Evolutionary conservation across 2,888 invertebrate species (phyloP), one percentile per base, ranked within the genome.

Genomic region (Liodrosophila aerea): DNA sequence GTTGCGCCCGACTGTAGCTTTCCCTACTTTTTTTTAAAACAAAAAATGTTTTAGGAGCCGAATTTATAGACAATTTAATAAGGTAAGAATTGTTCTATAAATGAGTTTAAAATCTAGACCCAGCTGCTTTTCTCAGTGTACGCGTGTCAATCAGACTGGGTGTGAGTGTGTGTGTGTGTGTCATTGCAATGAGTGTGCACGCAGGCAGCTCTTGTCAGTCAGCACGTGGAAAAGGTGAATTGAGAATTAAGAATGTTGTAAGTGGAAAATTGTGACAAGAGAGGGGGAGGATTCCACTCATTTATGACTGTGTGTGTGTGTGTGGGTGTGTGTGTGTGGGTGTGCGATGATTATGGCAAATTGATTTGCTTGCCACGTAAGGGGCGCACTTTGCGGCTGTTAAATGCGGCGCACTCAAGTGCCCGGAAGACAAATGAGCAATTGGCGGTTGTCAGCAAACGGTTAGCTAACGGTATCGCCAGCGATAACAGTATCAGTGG

Each of bases 341-440:
- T 29, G 45, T 52, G 52, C 59, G 63, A 69, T 73, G 78, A 73
- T 78, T 77, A 78, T 81, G 76, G 76, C 76, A 73, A 78, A 81
- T 81, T 81, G 78, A 78, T 78, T 78, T 78, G 81, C 76, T 77
- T 77, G 47, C 56, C 40, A 34, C 61, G 58, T 58, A 64, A 50
- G 58, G 64, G 49, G 69, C 63, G 69, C 63, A 77, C 73, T 77
- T 81, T 76, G 81, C 63, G 81, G 77, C 74, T 76, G 66, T 78
- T 73, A 77, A 76, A 77, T 70, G 80, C 37, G 44, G 58, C 54
- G 46, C 58, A 59, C 31, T 47, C 52, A 58, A 56, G 54, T 61
- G 62, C 41, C 57, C 59, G 77, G 70, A 77, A 80, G 76, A 73
- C 76, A 77, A 77, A 80, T 75, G 76, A 70, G 67, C 64, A 64